These are phyloP conservation scores for Adelosebastes latens DNA, from an alignment of 2,797 vertebrate species.

Conservation along the genomic window DNA sequence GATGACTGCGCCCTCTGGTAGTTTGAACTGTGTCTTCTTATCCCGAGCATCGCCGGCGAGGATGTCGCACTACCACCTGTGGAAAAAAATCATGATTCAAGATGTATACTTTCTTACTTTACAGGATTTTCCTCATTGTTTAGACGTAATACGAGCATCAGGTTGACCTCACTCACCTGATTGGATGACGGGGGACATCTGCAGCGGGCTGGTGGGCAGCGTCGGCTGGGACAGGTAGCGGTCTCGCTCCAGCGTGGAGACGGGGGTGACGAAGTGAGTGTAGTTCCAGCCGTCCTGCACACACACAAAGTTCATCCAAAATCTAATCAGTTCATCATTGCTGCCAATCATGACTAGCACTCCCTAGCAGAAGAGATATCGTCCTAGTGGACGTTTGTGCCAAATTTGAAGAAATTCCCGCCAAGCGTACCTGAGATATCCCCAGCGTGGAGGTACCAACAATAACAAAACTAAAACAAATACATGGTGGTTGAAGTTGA, in stretches of 20 bases:
- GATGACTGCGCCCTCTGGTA: constrained; percentile 93
- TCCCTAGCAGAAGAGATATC: too few relatives aligned
- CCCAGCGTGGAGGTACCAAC: too few relatives aligned
- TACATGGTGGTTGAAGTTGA: too few relatives aligned
- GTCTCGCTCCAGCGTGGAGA: constrained; percentile 95
- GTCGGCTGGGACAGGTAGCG: constrained; percentile 97
- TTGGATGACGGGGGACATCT: constrained; percentile 96
- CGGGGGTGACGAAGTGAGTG: constrained; percentile 96
- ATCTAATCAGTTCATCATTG: not conserved
- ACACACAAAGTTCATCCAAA: not conserved
- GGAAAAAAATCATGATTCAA: not conserved
- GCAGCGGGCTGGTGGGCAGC: constrained; percentile 92
- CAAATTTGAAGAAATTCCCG: too few relatives aligned
- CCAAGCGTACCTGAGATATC: too few relatives aligned
- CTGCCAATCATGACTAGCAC: too few relatives aligned
- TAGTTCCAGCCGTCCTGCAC: constrained; percentile 98
- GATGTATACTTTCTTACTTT: not conserved
- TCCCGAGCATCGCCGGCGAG: constrained; percentile 94
- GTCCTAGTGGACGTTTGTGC: too few relatives aligned
- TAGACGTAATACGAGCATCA: accelerated
- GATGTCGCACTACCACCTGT: constrained; percentile 96
- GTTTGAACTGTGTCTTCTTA: constrained; percentile 91
- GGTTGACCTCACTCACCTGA: constrained; percentile 84
- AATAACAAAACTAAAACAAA: too few relatives aligned
- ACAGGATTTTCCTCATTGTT: not conserved